A percentile compares a stretch with the other conserved stretches of the same genome.
Conservation (phyloP, 2,888 invertebrate species). For the Mayetiola destructor region DNA sequence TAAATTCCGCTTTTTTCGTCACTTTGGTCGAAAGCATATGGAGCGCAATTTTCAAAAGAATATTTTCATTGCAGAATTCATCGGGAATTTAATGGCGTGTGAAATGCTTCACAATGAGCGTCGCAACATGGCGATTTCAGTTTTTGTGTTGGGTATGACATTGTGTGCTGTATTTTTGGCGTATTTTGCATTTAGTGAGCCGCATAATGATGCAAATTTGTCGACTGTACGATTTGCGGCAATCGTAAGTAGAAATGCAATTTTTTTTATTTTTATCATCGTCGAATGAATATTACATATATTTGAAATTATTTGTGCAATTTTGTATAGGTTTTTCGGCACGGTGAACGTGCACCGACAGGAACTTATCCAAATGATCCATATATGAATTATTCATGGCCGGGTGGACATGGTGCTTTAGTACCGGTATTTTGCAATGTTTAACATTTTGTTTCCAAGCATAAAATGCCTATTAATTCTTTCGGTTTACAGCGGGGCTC, state of each 20-base stretch:
- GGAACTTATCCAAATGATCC: slow-evolving; percentile 67
- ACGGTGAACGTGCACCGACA: slow-evolving; percentile 42
- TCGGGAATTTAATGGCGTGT: not conserved
- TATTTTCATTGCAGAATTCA: not conserved
- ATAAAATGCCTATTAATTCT: slow-evolving; percentile 22
- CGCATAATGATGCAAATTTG: slow-evolving; percentile 29
- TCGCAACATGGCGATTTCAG: slow-evolving; percentile 31
- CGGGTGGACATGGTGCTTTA: slow-evolving; percentile 65
- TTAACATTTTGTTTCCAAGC: not conserved
- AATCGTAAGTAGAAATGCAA: slow-evolving; percentile 25
- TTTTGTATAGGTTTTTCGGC: not conserved
- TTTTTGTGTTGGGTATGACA: slow-evolving; percentile 29
- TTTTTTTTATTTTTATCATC: not conserved
- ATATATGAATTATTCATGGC: slow-evolving; percentile 60
- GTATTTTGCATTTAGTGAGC: slow-evolving; percentile 33
- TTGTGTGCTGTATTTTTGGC: slow-evolving; percentile 31
- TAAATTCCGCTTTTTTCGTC: not conserved
- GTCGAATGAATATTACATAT: not conserved
- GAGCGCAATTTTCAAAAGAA: not conserved
- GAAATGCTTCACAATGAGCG: slow-evolving; percentile 7
- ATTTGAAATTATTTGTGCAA: not conserved
- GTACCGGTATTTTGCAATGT: slow-evolving; percentile 50
- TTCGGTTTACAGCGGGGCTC: slow-evolving; percentile 50
- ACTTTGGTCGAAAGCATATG: not conserved
- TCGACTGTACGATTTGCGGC: slow-evolving; percentile 32